These are phyloP conservation scores for Tribolium freemani DNA, from an alignment of 2,888 invertebrate genomes.

Conservation along the genomic window DNA sequence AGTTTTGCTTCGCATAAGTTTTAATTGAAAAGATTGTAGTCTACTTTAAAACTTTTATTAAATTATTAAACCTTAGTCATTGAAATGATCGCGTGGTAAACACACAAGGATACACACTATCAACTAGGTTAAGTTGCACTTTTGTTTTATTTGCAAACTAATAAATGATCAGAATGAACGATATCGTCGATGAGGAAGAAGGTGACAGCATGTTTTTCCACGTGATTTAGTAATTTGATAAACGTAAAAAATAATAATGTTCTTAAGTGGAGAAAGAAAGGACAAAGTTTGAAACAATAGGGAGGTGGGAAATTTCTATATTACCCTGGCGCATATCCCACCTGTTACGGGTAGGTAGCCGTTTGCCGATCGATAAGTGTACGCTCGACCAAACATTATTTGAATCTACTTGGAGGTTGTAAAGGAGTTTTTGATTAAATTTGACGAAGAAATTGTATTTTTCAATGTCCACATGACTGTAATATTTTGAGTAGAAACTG, in stretches of 20 bases:
- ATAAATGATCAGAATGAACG: neutral
- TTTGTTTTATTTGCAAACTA: neutral
- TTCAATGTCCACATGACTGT: no score
- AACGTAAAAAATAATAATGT: neutral
- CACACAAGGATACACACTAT: neutral
- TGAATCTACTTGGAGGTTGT: neutral
- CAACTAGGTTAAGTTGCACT: neutral
- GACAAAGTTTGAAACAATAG: constrained; percentile 13
- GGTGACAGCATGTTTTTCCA: neutral
- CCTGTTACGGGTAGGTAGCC: constrained; percentile 28
- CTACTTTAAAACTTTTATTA: neutral
- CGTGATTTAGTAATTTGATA: constrained; percentile 4
- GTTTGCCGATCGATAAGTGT: constrained; percentile 19
- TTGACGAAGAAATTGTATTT: neutral
- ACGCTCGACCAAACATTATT: constrained; percentile 26
- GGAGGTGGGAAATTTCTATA: constrained; percentile 26
- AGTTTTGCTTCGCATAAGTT: neutral
- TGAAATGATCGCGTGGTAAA: constrained; percentile 1
- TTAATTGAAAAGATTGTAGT: neutral
- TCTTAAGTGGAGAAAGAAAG: constrained; percentile 4
- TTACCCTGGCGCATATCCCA: constrained; percentile 30
- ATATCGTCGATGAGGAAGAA: neutral
- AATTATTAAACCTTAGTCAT: neutral
- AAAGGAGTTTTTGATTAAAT: neutral
- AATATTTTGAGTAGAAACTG: no score